Percentiles rank a stretch among this genome's conserved stretches.
These are phyloP conservation scores for Micrasema longulum DNA, from an alignment of 1,140 invertebrate genomes.

Conservation along the genomic window DNA sequence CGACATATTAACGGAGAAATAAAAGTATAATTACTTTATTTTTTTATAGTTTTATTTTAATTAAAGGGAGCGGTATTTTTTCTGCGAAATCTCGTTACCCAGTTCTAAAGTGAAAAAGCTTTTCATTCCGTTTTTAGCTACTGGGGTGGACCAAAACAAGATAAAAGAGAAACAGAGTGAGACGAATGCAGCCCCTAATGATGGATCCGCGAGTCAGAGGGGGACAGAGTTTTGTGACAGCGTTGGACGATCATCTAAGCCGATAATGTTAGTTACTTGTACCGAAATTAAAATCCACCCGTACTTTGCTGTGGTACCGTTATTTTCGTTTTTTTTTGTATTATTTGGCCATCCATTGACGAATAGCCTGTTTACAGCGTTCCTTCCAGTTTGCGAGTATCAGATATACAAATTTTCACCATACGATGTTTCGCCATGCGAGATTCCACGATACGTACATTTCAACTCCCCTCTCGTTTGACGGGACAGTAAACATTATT, in stretches of 20 bases:
- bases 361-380: no score
- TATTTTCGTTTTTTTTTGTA: no score
- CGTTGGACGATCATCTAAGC: slow-evolving; percentile 25
- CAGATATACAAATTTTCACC: no score
- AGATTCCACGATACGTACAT: no score
- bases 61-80: slow-evolving; percentile 31
- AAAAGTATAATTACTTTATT: no score
- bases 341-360: no score
- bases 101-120: slow-evolving; percentile 30
- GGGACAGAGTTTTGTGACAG: neutral
- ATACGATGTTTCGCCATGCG: no score
- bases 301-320: neutral
- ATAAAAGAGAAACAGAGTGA: slow-evolving; percentile 7
- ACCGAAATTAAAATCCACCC: slow-evolving; percentile 51
- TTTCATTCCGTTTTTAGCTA: slow-evolving; percentile 24
- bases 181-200: neutral
- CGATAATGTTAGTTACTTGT: slow-evolving; percentile 47
- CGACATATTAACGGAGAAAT: no score
- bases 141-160: slow-evolving; percentile 6
- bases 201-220: neutral
- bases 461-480: neutral
- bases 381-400: no score
- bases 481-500: slow-evolving; percentile 4
- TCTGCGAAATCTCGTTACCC: slow-evolving; percentile 11
- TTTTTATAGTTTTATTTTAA: slow-evolving; percentile 21